A percentile compares a stretch with the other conserved stretches of the same genome.
These are phyloP conservation scores for Brachyopa scutellaris DNA, from an alignment of 2,888 invertebrate genomes.

Conservation along the genomic window DNA sequence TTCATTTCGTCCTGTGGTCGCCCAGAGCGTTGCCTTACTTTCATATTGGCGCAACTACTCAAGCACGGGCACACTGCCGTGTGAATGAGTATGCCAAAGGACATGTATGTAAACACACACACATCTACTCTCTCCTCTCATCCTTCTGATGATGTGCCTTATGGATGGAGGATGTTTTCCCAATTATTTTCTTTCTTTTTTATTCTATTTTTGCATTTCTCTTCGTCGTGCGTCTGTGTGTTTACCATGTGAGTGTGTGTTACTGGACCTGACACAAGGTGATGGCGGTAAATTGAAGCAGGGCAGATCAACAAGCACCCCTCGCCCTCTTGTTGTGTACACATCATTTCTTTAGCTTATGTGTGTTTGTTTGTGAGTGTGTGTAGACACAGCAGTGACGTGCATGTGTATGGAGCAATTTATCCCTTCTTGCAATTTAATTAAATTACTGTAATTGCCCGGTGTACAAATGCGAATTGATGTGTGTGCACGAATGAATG, in stretches of 20 bases:
- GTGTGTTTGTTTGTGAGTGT: slow-evolving; percentile 31
- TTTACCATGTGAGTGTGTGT: slow-evolving; percentile 2
- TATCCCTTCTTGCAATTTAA: slow-evolving; percentile 73
- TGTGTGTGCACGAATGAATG: slow-evolving; percentile 71
- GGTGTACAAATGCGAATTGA: slow-evolving; percentile 73
- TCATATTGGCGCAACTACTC: background rate
- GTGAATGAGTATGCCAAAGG: slow-evolving; percentile 57
- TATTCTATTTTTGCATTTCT: slow-evolving; percentile 58
- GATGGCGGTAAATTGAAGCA: slow-evolving; percentile 71
- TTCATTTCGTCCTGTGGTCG: slow-evolving; percentile 71
- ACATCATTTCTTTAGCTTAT: slow-evolving; percentile 65
- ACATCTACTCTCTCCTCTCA: slow-evolving; percentile 29
- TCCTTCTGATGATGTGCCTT: slow-evolving; percentile 46
- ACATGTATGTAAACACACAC: slow-evolving; percentile 43
- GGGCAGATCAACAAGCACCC: slow-evolving; percentile 66
- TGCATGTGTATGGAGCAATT: slow-evolving; percentile 70
- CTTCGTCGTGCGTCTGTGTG: slow-evolving; percentile 36
- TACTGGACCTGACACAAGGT: slow-evolving; percentile 72
- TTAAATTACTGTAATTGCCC: slow-evolving; percentile 73
- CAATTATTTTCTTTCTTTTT: slow-evolving; percentile 37
- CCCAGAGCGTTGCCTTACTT: slow-evolving; percentile 40
- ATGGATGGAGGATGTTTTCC: slow-evolving; percentile 53
- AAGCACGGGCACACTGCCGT: slow-evolving; percentile 2
- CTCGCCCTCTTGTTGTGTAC: slow-evolving; percentile 29
- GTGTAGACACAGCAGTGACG: slow-evolving; percentile 17